Evolutionary conservation across 2,888 invertebrate species (phyloP).

Genomic region (Lordiphosa fenestrarum): DNA sequence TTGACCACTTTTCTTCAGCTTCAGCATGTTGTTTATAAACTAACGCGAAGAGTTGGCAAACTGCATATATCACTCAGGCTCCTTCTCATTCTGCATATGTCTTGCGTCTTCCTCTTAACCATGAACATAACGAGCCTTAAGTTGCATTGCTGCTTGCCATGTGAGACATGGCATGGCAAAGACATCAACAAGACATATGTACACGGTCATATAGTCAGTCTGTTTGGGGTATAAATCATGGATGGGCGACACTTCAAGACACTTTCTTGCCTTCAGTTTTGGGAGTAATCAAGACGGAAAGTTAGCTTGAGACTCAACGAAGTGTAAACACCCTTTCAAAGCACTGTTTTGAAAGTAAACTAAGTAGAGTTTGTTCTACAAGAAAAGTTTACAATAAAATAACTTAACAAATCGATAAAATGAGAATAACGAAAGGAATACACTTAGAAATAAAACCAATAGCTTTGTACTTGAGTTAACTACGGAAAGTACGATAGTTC

Average conservation of each 20-base stretch:
- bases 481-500: too few relatives aligned
- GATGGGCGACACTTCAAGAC: slow-evolving; percentile 18
- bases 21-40: slow-evolving; percentile 37
- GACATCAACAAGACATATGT: slow-evolving; percentile 44
- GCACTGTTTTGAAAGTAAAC: too few relatives aligned
- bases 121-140: slow-evolving; percentile 50
- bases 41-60: slow-evolving; percentile 3
- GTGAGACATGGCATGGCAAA: slow-evolving; percentile 39
- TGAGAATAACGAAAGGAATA: too few relatives aligned
- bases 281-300: too few relatives aligned
- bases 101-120: slow-evolving; percentile 3
- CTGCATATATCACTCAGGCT: slow-evolving; percentile 1
- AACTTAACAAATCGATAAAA: too few relatives aligned
- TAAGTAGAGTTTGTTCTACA: too few relatives aligned
- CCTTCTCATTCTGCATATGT: neutral
- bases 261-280: neutral
- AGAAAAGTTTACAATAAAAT: too few relatives aligned
- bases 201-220: slow-evolving; percentile 55
- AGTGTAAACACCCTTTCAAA: too few relatives aligned
- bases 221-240: slow-evolving; percentile 48
- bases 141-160: slow-evolving; percentile 36
- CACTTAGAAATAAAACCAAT: too few relatives aligned
- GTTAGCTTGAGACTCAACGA: too few relatives aligned
- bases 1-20: slow-evolving; percentile 20
- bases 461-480: too few relatives aligned